Conservation (phyloP, 2,797 vertebrate species). For the Naso thynnoides region DNA sequence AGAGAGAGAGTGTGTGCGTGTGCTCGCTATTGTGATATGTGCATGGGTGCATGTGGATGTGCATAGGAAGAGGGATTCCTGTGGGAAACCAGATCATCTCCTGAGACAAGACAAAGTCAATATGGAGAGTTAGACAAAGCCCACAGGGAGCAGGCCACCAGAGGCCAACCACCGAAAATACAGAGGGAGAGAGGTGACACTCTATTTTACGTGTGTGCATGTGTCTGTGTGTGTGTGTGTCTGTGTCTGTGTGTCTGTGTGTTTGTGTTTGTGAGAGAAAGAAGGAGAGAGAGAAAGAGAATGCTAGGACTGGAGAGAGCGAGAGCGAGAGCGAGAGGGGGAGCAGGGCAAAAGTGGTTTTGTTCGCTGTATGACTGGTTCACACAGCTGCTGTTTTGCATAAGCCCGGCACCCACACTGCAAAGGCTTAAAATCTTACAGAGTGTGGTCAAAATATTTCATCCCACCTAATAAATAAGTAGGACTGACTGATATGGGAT, state of each 20-base stretch:
- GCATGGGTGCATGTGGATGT: background rate
- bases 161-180: conserved; percentile 64
- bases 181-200: conserved; percentile 30
- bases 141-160: conserved; percentile 73
- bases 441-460: too few species aligned
- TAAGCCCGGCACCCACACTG: background rate
- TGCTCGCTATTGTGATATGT: conserved; percentile 6
- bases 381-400: conserved; percentile 56
- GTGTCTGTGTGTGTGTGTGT: conserved; percentile 21
- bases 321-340: conserved; percentile 2
- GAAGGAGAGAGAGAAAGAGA: background rate
- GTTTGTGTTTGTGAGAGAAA: conserved; percentile 2
- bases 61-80: conserved; percentile 57
- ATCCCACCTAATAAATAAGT: too few species aligned
- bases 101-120: conserved; percentile 76
- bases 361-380: conserved; percentile 24
- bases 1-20: background rate
- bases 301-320: conserved; percentile 16
- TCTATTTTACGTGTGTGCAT: background rate
- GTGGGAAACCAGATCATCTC: conserved; percentile 68
- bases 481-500: too few species aligned
- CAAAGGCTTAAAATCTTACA: too few species aligned
- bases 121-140: conserved; percentile 66
- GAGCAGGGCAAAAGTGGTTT: background rate
- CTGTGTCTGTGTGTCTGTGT: conserved; percentile 6